Base-by-base conservation (phyloP, 2,888 invertebrate genomes). In the Xestia ashworthii region DNA sequence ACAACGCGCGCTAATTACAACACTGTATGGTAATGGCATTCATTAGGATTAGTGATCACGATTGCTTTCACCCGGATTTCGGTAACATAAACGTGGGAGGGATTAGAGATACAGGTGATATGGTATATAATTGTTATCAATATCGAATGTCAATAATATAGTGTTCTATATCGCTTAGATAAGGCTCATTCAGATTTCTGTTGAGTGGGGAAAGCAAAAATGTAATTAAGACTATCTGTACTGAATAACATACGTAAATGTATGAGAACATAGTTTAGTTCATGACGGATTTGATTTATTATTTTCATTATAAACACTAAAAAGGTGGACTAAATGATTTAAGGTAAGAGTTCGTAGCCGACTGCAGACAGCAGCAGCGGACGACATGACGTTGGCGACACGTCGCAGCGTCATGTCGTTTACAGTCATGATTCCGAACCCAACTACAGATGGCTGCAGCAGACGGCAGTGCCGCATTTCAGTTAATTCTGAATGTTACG, bases 91-190 rank as follows among this genome's bases (percentile, higher is more conserved):
- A 60, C 32, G 3, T 55, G 53, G n/a, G 53, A n/a, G 3, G n/a
- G 16, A 60, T 14, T 73, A 74, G 16, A 16, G n/a, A 72, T 38
- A 14, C n/a, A 32, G 22, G 22, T 41, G 48, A 50, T 50, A 55
- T 44, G 9, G 32, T 32, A 32, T 32, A 62, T 44, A 69, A 60
- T 48, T 41, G 48, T 64, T 80, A 80, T 71, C 70, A 44, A 62
- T 32, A 32, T 32, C 32, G 32, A 32, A 32, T 62, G n/a, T 6
- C 62, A 48, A 67, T 80, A 69, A 46, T 60, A 70, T 41, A n/a
- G 38, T 65, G 65, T 25, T 55, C n/a, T 55, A 76, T 55, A 48
- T 6, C 22, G 41, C 16, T n/a, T n/a, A n/a, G 76, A 65, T 55
- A 76, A 48, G 12, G 32, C 22, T 66, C 22, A 12, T 60, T 74